phyloP scores from a whole-genome alignment of 1,140 invertebrate genomes.

The Marisa cornuarietis region DNA sequence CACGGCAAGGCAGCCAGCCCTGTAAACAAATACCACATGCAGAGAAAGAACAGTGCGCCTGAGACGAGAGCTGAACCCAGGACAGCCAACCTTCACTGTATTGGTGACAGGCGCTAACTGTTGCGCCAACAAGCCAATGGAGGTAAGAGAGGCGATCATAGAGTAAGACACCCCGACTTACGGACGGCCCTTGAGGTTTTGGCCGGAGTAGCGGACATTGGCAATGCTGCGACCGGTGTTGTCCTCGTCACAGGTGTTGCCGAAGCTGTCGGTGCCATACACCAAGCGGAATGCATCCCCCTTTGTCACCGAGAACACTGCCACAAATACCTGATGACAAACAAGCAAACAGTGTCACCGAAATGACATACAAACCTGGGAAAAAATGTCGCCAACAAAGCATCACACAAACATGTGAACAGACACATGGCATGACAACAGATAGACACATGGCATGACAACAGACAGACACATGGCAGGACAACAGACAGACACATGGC shows the following conservation, averaged over 20 bases:
- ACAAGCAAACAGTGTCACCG: neutral
- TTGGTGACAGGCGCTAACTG: no score
- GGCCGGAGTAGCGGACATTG: conserved; percentile 79
- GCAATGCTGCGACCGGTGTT: conserved; percentile 74
- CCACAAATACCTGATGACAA: conserved; percentile 70
- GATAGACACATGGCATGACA: no score
- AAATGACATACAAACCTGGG: neutral
- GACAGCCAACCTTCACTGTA: no score
- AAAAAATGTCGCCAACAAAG: no score
- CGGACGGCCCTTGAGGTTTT: conserved; percentile 82
- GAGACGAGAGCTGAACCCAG: no score
- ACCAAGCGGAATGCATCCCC: conserved; percentile 87
- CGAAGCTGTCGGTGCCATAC: conserved; percentile 94
- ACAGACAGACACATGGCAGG: no score
- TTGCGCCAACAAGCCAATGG: no score
- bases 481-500: no score
- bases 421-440: neutral
- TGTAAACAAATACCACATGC: no score
- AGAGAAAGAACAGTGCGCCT: no score
- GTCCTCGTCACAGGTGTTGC: conserved; percentile 91
- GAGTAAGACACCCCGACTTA: conserved; percentile 57
- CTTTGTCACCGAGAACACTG: conserved; percentile 87
- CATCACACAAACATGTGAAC: neutral
- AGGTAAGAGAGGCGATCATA: no score
- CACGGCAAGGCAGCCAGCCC: no score